phyloP scores from a whole-genome alignment of 2,888 invertebrate genomes.

The Ormyrus thymus region DNA sequence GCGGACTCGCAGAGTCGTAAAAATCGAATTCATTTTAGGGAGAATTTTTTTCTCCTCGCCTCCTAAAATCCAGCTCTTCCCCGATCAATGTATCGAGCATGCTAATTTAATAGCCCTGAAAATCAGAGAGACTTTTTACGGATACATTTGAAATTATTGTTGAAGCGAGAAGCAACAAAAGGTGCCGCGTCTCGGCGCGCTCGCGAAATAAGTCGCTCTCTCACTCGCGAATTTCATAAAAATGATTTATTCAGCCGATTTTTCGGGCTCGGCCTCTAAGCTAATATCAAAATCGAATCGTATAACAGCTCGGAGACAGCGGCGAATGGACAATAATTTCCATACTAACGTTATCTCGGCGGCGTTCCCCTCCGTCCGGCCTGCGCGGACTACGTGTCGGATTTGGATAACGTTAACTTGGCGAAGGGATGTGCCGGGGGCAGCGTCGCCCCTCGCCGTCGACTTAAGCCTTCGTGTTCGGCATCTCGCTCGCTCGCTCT shows the following conservation, averaged over 20 bases:
- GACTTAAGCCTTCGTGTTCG: slow-evolving; percentile 42
- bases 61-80: too few relatives aligned
- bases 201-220: too few relatives aligned
- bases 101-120: too few relatives aligned
- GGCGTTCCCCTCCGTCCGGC: slow-evolving; percentile 55
- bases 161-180: too few relatives aligned
- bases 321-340: slow-evolving; percentile 65
- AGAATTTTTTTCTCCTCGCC: neutral
- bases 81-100: neutral
- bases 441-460: slow-evolving; percentile 18
- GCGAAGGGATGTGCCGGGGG: slow-evolving; percentile 58
- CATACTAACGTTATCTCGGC: slow-evolving; percentile 66
- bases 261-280: neutral
- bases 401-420: slow-evolving; percentile 69
- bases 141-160: too few relatives aligned
- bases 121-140: too few relatives aligned
- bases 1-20: slow-evolving; percentile 12
- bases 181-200: too few relatives aligned
- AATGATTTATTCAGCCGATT: slow-evolving; percentile 13
- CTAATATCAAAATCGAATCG: slow-evolving; percentile 17
- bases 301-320: slow-evolving; percentile 29
- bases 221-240: neutral
- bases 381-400: slow-evolving; percentile 64
- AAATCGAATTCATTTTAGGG: slow-evolving; percentile 7
- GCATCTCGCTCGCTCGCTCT: slow-evolving; percentile 4